phyloP scores from a whole-genome alignment of 2,113 vertebrate genomes.

The Jaculus jaculus region DNA sequence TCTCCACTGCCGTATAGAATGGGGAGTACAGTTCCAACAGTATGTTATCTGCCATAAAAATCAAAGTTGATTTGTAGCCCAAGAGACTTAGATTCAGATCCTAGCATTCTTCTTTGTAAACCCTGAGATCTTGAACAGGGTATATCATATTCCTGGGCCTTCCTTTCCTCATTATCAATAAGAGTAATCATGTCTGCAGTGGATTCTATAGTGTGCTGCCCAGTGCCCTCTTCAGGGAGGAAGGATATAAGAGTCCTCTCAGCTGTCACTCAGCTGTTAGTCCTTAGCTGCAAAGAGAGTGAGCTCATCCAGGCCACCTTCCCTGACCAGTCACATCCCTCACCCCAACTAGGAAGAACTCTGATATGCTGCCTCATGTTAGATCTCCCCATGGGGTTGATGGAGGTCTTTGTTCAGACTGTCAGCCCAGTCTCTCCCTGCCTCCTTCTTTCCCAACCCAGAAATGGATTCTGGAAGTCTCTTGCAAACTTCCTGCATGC shows the following conservation, averaged over 20 bases:
- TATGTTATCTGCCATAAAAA: background rate
- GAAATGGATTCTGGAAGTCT: background rate
- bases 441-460: too few relatives aligned
- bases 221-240: background rate
- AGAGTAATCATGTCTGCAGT: too few relatives aligned
- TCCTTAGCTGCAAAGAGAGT: background rate
- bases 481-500: too few relatives aligned
- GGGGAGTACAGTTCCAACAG: too few relatives aligned
- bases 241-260: background rate
- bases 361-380: background rate
- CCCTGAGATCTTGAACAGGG: background rate
- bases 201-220: background rate
- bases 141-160: background rate
- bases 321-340: background rate
- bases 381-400: background rate
- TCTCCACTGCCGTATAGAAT: too few relatives aligned
- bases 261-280: too few relatives aligned
- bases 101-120: background rate
- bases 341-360: background rate
- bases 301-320: background rate
- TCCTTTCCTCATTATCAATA: background rate
- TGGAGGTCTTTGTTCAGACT: background rate
- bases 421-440: background rate
- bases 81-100: background rate
- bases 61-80: background rate